A percentile compares a stretch with the other conserved stretches of the same genome.
These are phyloP conservation scores for Mola mola DNA, from an alignment of 2,113 vertebrate species.

Conservation along the genomic window DNA sequence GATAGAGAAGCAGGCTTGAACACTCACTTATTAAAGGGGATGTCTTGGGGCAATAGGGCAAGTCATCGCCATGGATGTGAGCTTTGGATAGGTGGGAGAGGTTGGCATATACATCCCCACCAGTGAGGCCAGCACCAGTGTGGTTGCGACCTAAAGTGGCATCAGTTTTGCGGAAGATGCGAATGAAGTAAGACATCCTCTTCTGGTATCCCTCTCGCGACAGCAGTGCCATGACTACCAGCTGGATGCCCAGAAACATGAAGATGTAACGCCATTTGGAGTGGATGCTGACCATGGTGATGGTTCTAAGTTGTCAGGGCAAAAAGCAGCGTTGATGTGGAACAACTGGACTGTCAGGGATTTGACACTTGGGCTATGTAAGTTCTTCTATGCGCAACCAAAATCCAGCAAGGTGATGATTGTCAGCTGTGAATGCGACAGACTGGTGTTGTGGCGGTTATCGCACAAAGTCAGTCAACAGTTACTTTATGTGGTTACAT, in stretches of 20 bases:
- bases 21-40: slow-evolving; percentile 82
- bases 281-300: slow-evolving; percentile 70
- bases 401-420: slow-evolving; percentile 24
- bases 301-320: not conserved
- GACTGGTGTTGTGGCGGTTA: not conserved
- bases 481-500: not conserved
- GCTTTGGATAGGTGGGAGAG: slow-evolving; percentile 71
- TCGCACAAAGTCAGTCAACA: not conserved
- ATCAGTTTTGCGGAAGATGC: slow-evolving; percentile 79
- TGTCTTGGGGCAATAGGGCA: slow-evolving; percentile 79
- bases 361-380: not conserved
- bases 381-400: not conserved
- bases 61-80: slow-evolving; percentile 51
- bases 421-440: slow-evolving; percentile 10
- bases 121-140: slow-evolving; percentile 1
- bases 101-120: slow-evolving; percentile 79
- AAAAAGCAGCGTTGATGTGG: not conserved
- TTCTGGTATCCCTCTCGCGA: slow-evolving; percentile 80
- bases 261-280: slow-evolving; percentile 83
- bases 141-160: slow-evolving; percentile 48
- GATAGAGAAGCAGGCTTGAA: not conserved
- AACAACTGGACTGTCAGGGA: not conserved
- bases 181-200: slow-evolving; percentile 81
- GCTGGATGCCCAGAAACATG: slow-evolving; percentile 83
- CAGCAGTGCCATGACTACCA: slow-evolving; percentile 84